Conservation (phyloP, 2,113 vertebrate species). For the Channa maculata region DNA sequence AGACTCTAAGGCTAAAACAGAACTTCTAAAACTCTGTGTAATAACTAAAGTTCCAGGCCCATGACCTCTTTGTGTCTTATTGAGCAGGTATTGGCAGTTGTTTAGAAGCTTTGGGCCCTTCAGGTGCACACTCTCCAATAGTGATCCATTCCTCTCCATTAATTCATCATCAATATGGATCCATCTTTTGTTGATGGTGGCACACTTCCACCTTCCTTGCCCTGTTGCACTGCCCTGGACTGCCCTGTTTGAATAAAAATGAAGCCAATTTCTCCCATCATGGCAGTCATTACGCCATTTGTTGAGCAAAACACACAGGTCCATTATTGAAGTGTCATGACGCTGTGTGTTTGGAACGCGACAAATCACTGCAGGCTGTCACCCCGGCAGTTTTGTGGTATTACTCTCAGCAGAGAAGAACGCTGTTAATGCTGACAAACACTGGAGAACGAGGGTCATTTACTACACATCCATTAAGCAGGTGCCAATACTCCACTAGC, state of each 20-base stretch:
- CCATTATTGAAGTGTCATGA: constrained; percentile 81
- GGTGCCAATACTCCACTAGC: constrained; percentile 77
- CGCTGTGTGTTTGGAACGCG: constrained; percentile 67
- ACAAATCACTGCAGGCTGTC: constrained; percentile 80
- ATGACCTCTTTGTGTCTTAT: constrained; percentile 69
- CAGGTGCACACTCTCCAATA: constrained; percentile 56
- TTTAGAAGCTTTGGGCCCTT: constrained; percentile 58
- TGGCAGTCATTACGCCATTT: constrained; percentile 75
- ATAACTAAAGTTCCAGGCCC: constrained; percentile 42
- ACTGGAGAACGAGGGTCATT: constrained; percentile 77
- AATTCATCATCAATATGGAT: constrained; percentile 71
- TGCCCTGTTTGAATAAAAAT: constrained; percentile 85
- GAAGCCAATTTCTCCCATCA: constrained; percentile 66
- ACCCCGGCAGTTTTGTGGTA: constrained; percentile 62
- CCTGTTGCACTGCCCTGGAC: constrained; percentile 85
- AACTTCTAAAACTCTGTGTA: constrained; percentile 56
- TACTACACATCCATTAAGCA: constrained; percentile 83
- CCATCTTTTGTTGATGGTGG: constrained; percentile 87
- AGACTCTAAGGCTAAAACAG: constrained; percentile 13
- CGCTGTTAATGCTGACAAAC: constrained; percentile 80
- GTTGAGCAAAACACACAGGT: constrained; percentile 82
- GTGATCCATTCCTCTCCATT: constrained; percentile 72
- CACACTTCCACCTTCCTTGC: constrained; percentile 86
- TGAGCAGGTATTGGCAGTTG: constrained; percentile 70
- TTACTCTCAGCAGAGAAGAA: constrained; percentile 80